phyloP scores from a whole-genome alignment of 2,888 invertebrate species.

The Drosophila quinaria region DNA sequence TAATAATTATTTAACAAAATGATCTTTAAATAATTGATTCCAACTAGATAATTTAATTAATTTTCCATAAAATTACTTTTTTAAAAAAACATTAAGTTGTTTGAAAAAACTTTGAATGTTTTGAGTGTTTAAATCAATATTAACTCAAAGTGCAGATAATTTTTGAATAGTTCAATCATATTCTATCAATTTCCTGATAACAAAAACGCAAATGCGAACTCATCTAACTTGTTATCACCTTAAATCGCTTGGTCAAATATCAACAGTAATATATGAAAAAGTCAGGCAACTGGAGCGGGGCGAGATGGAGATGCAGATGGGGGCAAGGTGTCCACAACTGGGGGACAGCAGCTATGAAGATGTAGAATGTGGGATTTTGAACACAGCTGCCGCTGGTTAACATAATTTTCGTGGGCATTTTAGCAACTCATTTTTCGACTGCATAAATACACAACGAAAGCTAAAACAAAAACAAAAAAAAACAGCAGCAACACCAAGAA shows the following conservation, averaged over 20 bases:
- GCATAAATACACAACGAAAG: conserved; percentile 54
- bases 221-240: conserved; percentile 13
- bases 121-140: not conserved
- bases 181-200: conserved; percentile 5
- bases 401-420: conserved; percentile 80
- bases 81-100: too few relatives aligned
- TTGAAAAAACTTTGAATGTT: too few relatives aligned
- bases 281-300: not conserved
- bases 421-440: conserved; percentile 68
- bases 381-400: conserved; percentile 79
- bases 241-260: conserved; percentile 10
- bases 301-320: too few relatives aligned
- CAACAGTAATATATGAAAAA: not conserved
- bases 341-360: conserved; percentile 19
- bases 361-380: conserved; percentile 62
- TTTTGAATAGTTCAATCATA: not conserved
- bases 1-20: too few relatives aligned
- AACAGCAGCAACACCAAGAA: conserved; percentile 10
- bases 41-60: too few relatives aligned
- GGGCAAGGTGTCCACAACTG: not conserved
- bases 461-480: conserved; percentile 23
- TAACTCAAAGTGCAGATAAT: not conserved
- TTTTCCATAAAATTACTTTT: too few relatives aligned
- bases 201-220: conserved; percentile 1
- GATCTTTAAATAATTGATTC: too few relatives aligned